phyloP scores from a whole-genome alignment of 2,797 vertebrate genomes.

The Lindbergichthys nudifrons region DNA sequence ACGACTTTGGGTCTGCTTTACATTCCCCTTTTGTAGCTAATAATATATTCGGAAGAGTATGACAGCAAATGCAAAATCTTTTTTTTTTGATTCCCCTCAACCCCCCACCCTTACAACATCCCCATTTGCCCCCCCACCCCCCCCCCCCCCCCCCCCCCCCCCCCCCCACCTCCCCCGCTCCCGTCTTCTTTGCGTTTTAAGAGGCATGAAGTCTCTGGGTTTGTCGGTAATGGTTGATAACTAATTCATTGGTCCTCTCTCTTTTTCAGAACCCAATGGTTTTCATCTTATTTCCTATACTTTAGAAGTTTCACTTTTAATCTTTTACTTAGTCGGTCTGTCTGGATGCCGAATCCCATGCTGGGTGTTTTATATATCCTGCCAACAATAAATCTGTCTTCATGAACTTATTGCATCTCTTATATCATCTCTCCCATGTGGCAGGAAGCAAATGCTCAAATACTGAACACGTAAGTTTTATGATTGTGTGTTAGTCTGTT shows the following conservation, averaged over 20 bases:
- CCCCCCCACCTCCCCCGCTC: not conserved
- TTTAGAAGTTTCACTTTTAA: constrained; percentile 79
- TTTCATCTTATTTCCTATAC: constrained; percentile 77
- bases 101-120: constrained; percentile 10
- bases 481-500: constrained; percentile 51
- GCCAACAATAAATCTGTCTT: constrained; percentile 60
- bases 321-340: constrained; percentile 67
- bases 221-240: constrained; percentile 83
- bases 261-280: constrained; percentile 70
- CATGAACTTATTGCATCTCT: constrained; percentile 51
- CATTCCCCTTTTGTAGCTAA: constrained; percentile 65
- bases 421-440: constrained; percentile 44
- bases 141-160: not conserved
- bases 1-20: constrained; percentile 34
- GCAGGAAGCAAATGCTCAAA: constrained; percentile 38
- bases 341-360: constrained; percentile 60
- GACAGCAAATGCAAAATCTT: constrained; percentile 48
- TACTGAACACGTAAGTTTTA: constrained; percentile 21
- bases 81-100: constrained; percentile 57
- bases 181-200: constrained; percentile 68
- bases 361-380: constrained; percentile 56
- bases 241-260: constrained; percentile 79
- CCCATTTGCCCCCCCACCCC: constrained; percentile 4
- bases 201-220: constrained; percentile 71
- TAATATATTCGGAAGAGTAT: constrained; percentile 70